Conservation (phyloP, 2,888 invertebrate genomes). For the Nemapogon koenigi region DNA sequence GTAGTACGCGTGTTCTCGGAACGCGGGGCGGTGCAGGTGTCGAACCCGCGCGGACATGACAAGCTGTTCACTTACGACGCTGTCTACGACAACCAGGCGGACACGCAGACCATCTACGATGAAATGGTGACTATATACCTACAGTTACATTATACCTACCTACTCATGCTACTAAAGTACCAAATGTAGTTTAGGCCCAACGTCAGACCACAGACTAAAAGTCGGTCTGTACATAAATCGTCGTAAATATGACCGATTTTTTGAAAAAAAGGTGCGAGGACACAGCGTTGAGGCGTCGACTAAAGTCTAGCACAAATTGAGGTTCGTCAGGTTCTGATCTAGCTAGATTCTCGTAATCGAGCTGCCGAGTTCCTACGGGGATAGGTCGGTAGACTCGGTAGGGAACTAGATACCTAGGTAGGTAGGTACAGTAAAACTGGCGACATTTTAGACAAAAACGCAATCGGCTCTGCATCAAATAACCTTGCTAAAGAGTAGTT, state of each 20-base stretch:
- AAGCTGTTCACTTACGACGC: conserved; percentile 98
- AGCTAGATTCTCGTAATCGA: not conserved
- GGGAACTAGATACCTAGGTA: no score
- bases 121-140: conserved; percentile 73
- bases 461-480: no score
- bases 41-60: conserved; percentile 84
- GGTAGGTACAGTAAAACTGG: no score
- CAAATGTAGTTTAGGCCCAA: not conserved
- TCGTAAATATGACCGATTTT: no score
- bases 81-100: conserved; percentile 90
- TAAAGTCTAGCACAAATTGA: not conserved
- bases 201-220: not conserved
- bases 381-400: no score
- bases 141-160: not conserved
- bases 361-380: no score
- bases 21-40: conserved; percentile 89
- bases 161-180: not conserved
- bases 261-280: no score
- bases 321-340: not conserved
- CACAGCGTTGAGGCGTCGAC: no score
- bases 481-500: no score
- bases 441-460: no score
- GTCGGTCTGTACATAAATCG: not conserved
- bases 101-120: conserved; percentile 93
- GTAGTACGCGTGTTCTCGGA: conserved; percentile 86